These are phyloP conservation scores for Caradrina clavipalpis DNA, from an alignment of 2,888 invertebrate species.

Conservation along the genomic window DNA sequence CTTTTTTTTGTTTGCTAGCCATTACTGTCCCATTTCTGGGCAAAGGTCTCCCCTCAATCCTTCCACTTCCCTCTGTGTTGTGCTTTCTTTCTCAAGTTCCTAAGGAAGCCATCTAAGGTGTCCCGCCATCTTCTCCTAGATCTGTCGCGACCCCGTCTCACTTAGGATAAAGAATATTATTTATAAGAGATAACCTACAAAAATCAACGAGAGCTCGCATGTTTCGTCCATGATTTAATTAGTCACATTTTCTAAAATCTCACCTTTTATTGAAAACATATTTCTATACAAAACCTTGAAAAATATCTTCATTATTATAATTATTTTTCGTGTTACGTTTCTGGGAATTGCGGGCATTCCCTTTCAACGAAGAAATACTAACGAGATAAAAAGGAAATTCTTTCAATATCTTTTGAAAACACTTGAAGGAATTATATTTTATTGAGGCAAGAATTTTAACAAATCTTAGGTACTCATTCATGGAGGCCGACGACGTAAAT, in stretches of 20 bases:
- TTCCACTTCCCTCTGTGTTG: too few species aligned
- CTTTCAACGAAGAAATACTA: constrained; percentile 20
- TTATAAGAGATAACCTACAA: background rate
- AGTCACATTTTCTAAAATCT: background rate
- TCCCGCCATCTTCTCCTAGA: too few species aligned
- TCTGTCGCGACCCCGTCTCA: too few species aligned
- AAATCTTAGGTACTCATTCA: constrained; percentile 15
- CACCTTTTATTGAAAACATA: constrained; percentile 4
- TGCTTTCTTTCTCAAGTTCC: too few species aligned
- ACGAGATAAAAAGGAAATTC: constrained; percentile 42
- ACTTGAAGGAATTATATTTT: constrained; percentile 45
- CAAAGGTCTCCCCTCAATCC: too few species aligned
- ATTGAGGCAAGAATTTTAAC: constrained; percentile 38
- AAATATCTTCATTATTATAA: constrained; percentile 2
- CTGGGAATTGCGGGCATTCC: constrained; percentile 26
- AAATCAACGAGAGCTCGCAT: background rate
- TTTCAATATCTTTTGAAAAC: constrained; percentile 49
- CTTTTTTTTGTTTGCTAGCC: too few species aligned
- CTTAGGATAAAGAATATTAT: too few species aligned
- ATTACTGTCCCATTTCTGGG: too few species aligned
- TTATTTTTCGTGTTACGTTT: constrained; percentile 26
- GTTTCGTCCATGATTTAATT: constrained; percentile 4
- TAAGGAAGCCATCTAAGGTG: too few species aligned
- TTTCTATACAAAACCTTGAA: background rate
- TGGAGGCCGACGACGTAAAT: constrained; percentile 26